phyloP scores from a whole-genome alignment of 2,797 vertebrate genomes.

The Malacoctenus gilli region DNA sequence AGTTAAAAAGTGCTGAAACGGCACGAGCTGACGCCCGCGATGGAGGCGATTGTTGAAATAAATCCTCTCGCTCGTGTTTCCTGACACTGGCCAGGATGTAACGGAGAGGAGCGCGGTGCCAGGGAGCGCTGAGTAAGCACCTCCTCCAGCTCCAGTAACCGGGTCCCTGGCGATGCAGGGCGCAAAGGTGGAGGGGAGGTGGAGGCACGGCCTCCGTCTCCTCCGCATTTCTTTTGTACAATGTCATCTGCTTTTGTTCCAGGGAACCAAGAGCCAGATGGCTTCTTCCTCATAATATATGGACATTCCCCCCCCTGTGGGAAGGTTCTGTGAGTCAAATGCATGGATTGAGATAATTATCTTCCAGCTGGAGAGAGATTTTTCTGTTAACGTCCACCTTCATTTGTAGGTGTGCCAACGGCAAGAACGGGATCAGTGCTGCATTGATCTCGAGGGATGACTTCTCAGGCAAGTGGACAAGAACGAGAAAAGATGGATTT shows the following conservation, averaged over 20 bases:
- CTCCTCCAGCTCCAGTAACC: constrained; percentile 42
- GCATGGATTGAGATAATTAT: constrained; percentile 1
- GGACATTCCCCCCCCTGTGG: not conserved
- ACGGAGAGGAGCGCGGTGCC: constrained; percentile 13
- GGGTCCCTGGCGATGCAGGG: constrained; percentile 9
- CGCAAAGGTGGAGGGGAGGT: not conserved
- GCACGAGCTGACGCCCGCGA: constrained; percentile 1
- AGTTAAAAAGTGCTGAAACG: constrained; percentile 30
- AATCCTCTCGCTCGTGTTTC: constrained; percentile 39
- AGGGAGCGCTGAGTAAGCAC: constrained; percentile 56
- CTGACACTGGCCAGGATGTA: constrained; percentile 31
- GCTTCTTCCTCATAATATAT: not conserved
- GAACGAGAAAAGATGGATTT: no score
- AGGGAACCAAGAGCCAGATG: constrained; percentile 38
- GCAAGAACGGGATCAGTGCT: no score
- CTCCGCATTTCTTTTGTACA: no score
- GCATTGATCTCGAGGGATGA: no score
- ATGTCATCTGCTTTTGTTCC: constrained; percentile 51
- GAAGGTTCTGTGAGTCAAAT: not conserved
- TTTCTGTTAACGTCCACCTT: constrained; percentile 29
- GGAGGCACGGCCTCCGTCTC: constrained; percentile 1
- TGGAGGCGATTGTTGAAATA: constrained; percentile 26
- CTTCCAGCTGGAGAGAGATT: not conserved
- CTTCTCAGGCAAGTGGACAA: no score
- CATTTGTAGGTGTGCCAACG: constrained; percentile 36